phyloP scores from a whole-genome alignment of 2,888 invertebrate genomes.

The Gastrophysa polygoni region DNA sequence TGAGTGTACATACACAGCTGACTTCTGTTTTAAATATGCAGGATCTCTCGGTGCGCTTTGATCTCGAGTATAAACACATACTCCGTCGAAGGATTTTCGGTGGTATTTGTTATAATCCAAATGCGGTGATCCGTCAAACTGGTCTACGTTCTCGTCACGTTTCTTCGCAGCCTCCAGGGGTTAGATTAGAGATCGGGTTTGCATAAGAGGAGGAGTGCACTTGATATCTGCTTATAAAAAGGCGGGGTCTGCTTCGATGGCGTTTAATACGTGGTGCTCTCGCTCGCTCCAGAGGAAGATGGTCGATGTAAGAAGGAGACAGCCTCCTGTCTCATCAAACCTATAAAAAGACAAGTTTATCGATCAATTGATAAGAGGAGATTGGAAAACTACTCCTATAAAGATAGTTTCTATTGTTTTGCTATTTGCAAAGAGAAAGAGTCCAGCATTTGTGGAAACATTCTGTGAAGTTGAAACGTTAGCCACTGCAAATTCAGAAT shows the following conservation, averaged over 20 bases:
- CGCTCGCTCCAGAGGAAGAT: constrained; percentile 39
- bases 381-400: constrained; percentile 49
- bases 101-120: constrained; percentile 22
- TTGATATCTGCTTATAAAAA: constrained; percentile 53
- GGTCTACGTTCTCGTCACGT: constrained; percentile 42
- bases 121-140: constrained; percentile 23
- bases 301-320: constrained; percentile 31
- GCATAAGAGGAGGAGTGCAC: constrained; percentile 52
- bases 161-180: constrained; percentile 39
- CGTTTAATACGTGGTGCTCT: constrained; percentile 44
- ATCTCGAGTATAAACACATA: constrained; percentile 43
- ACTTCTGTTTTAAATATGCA: constrained; percentile 39
- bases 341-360: constrained; percentile 51
- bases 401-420: constrained; percentile 42
- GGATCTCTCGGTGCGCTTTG: constrained; percentile 46
- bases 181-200: constrained; percentile 46
- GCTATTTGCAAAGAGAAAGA: constrained; percentile 31
- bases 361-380: constrained; percentile 48
- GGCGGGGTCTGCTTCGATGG: constrained; percentile 53
- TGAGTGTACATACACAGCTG: constrained; percentile 61
- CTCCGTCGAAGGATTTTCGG: constrained; percentile 34
- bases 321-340: constrained; percentile 43
- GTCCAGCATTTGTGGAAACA: too few species aligned
- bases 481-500: too few species aligned
- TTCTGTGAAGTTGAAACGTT: too few species aligned